Evolutionary conservation across 2,113 vertebrate species (phyloP), one percentile per base, ranked within the genome.

Genomic region (Danionella cerebrum): DNA sequence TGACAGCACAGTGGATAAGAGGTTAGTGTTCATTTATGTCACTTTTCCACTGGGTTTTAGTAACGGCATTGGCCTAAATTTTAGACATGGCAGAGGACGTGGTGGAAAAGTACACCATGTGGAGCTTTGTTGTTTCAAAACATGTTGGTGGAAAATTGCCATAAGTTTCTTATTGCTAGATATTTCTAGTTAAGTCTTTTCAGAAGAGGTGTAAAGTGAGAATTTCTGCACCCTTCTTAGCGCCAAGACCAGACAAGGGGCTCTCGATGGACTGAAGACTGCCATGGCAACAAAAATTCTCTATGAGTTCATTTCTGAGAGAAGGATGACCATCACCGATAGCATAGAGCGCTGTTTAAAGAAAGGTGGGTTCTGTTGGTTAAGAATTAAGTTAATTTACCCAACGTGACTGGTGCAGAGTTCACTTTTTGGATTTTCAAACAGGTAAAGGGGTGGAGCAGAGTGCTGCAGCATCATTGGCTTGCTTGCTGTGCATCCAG

Each of bases 341-440:
- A 92, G 93, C 80, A 93, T 99, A 39, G 95, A 98, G 59, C 94
- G 95, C 79, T 97, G 94, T 80, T 87, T 99, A 69, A 98, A 97
- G 73, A 99, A 98, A 94, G 96, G 96, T 98, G 89, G 4, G 8
- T 25, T 48, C 19, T 2, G 18, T 16, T 31, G 29, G 5, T 33
- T 3, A 9, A 3, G 29, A 33, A 33, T 33, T n/a, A n/a, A n/a
- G n/a, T n/a, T n/a, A n/a, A n/a, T n/a, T n/a, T n/a, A n/a, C n/a
- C 9, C 50, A 12, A 18, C 24, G 36, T 8, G n/a, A 11, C 16
- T 47, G 31, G 25, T 35, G 33, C 39, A 8, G 57, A 44, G 18
- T 24, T 24, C 18, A 21, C 21, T 33, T 9, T 0, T 14, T 66
- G 14, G 27, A 0, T 25, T 6, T 65, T 24, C 2, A 7, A 25